Evolutionary conservation across 2,113 vertebrate species (phyloP).

Genomic region (Coracopsis vasa): DNA sequence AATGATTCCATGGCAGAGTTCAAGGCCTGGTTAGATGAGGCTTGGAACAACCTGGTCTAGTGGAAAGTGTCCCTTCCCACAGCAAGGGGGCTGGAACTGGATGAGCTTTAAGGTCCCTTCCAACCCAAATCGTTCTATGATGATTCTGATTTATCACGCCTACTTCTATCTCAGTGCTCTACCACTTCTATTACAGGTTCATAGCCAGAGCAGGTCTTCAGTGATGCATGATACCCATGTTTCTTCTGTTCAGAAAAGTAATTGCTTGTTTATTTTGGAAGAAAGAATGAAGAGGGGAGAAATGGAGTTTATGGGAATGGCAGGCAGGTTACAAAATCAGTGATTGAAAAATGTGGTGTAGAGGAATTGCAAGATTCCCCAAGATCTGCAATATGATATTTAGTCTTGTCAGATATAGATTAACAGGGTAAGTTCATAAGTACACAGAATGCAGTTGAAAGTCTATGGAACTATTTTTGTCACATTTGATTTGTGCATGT

Average conservation of each 20-base stretch:
- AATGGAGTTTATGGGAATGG: not conserved
- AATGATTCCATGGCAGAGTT: no score
- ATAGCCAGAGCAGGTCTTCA: not conserved
- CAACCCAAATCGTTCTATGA: no score
- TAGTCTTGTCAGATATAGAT: not conserved
- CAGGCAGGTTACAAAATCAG: not conserved
- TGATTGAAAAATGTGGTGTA: not conserved
- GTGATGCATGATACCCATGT: not conserved
- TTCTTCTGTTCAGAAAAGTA: not conserved
- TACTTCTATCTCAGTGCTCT: not conserved
- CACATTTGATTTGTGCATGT: not conserved
- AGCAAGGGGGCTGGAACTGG: no score
- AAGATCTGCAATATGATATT: not conserved
- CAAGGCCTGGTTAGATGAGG: no score
- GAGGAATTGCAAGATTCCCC: not conserved
- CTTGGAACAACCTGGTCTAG: no score
- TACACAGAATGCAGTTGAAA: not conserved
- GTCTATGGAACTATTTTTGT: not conserved
- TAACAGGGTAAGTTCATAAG: not conserved
- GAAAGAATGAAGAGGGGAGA: not conserved
- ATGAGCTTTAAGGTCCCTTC: no score
- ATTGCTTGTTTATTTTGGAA: not conserved
- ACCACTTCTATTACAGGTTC: not conserved
- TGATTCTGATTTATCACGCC: not conserved
- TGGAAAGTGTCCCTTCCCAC: no score